A percentile compares a stretch with the other conserved stretches of the same genome.
phyloP scores from a whole-genome alignment of 1,140 invertebrate species.

The Sycobia sp. region DNA sequence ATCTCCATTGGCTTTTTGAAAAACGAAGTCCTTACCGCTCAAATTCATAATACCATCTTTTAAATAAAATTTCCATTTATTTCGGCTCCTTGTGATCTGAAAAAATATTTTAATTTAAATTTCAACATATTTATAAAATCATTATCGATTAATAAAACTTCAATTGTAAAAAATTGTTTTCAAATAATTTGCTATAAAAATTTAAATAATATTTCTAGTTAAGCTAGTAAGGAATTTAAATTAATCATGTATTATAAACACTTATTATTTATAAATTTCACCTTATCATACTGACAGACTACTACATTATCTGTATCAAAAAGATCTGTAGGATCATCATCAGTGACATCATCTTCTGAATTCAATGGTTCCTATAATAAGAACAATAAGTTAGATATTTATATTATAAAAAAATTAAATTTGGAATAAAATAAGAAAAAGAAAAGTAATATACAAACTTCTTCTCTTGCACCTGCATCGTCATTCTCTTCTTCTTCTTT shows the following conservation, averaged over 20 bases:
- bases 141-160: no score
- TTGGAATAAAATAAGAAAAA: neutral
- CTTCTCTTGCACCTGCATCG: conserved; percentile 63
- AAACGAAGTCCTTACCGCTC: conserved; percentile 96
- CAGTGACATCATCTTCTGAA: conserved; percentile 95
- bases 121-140: no score
- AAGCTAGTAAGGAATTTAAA: neutral
- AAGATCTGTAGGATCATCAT: conserved; percentile 92
- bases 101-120: conserved; percentile 42
- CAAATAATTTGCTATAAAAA: no score
- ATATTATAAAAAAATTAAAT: neutral
- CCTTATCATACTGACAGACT: conserved; percentile 99
- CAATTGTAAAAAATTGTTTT: no score
- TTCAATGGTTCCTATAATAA: conserved; percentile 84
- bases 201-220: neutral
- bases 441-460: conserved; percentile 50
- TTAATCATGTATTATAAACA: conserved; percentile 2
- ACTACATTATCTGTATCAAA: conserved; percentile 99
- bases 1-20: conserved; percentile 98
- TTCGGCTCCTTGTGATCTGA: conserved; percentile 93
- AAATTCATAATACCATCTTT: conserved; percentile 99
- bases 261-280: conserved; percentile 50
- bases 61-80: conserved; percentile 99
- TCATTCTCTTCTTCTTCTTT: conserved; percentile 78
- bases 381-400: conserved; percentile 4